Conservation (phyloP, 2,797 vertebrate genomes). For the Ambastaia sidthimunki region DNA sequence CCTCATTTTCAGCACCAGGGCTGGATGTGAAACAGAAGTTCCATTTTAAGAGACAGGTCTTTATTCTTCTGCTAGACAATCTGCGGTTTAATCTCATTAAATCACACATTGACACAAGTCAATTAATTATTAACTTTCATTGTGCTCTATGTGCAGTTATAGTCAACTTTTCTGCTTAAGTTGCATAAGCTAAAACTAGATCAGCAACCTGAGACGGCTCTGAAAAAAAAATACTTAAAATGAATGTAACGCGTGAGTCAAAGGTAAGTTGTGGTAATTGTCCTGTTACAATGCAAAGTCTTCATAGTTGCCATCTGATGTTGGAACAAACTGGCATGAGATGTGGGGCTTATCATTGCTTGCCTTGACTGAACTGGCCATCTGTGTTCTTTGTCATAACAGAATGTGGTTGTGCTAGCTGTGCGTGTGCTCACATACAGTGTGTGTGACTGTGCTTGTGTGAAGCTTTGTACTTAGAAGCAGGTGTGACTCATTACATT, state of each 20-base stretch:
- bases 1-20: slow-evolving; percentile 63
- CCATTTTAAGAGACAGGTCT: slow-evolving; percentile 36
- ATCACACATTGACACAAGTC: neutral
- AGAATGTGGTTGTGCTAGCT: slow-evolving; percentile 71
- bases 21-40: slow-evolving; percentile 39
- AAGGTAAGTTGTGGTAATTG: slow-evolving; percentile 34
- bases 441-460: slow-evolving; percentile 28
- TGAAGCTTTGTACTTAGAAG: slow-evolving; percentile 27
- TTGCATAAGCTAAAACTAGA: slow-evolving; percentile 17
- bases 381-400: slow-evolving; percentile 65
- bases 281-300: slow-evolving; percentile 40
- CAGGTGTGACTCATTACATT: slow-evolving; percentile 38
- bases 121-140: neutral
- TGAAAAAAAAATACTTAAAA: slow-evolving; percentile 17
- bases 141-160: neutral
- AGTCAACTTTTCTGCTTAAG: neutral
- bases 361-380: slow-evolving; percentile 56
- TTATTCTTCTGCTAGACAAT: neutral
- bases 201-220: neutral
- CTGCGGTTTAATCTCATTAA: neutral
- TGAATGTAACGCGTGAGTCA: neutral
- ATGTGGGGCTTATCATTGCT: slow-evolving; percentile 32
- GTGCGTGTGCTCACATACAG: slow-evolving; percentile 29
- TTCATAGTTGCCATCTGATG: slow-evolving; percentile 33
- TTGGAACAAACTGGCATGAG: slow-evolving; percentile 33